Evolutionary conservation across 2,113 vertebrate species (phyloP), one percentile per base, ranked within the genome.

Genomic region (Leiothrix lutea): DNA sequence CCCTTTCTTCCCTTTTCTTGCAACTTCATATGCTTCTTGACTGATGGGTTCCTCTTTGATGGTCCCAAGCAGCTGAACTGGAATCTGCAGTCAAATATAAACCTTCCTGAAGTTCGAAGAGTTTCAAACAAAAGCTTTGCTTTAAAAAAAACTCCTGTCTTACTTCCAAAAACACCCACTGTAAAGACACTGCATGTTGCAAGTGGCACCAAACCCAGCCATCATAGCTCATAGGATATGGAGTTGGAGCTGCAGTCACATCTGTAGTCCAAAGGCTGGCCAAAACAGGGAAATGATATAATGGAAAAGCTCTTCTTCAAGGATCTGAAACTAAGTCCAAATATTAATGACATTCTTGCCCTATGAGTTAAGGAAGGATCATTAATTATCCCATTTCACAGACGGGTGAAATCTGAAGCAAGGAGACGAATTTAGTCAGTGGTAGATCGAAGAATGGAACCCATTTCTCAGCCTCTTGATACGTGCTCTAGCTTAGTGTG

Each of bases 331-430:
- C 69, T 69, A 92, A 81, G 74, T 44, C 53, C 57, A 90, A 80
- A 56, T 86, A 73, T 83, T 82, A 80, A 66, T 80, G 25, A 80
- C 75, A 61, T 93, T 90, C 78, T 81, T 87, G 57, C 57, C 54
- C 57, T 85, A n/a, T 91, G 90, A 94, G 61, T 67, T 94, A 88
- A 60, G 54, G 62, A 90, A 77, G 67, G 79, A 86, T 94, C 79
- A 53, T 86, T 75, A 80, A 53, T 88, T 75, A 80, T 80, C 66
- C 71, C 33, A 3, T 83, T 80, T 96, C 88, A 80, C 71, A 78
- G 62, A 72, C 14, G 50, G 14, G 38, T 95, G 88, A 93, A 92
- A 90, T 73, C 50, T 93, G 94, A 96, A 82, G 82, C 71, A 92
- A 86, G 79, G 23, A 80, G 74, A 86, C 1, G 0, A 80, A 91